Evolutionary conservation across 1,140 invertebrate species (phyloP).

Genomic region (Sinonovacula constricta): DNA sequence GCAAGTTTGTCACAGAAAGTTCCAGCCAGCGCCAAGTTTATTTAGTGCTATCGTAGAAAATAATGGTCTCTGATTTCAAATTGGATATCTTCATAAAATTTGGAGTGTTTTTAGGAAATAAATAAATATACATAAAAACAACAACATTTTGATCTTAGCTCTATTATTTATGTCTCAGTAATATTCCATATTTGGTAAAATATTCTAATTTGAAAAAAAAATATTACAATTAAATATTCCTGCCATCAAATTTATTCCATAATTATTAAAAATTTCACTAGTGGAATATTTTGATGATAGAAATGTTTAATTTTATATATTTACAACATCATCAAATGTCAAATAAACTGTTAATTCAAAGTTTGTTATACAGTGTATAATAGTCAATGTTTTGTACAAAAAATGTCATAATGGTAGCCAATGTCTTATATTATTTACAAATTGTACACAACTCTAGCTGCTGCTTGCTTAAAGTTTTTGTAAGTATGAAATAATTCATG

Average conservation of each 20-base stretch:
- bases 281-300: no score
- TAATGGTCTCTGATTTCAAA: constrained; percentile 9
- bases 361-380: no score
- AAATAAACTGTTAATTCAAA: no score
- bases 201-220: not conserved
- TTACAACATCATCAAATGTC: not conserved
- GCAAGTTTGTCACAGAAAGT: constrained; percentile 15
- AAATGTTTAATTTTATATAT: not conserved
- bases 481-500: no score
- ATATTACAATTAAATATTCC: not conserved
- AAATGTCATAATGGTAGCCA: not conserved
- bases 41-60: no score
- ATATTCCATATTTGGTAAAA: no score
- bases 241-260: no score
- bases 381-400: not conserved
- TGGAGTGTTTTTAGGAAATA: not conserved
- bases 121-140: not conserved
- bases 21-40: not conserved
- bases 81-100: constrained; percentile 5
- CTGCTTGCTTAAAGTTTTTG: constrained; percentile 12
- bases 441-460: not conserved
- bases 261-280: no score
- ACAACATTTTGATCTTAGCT: no score
- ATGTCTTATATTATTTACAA: not conserved
- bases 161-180: no score